Conservation (phyloP, 2,888 invertebrate species). For the Isotomurus palustris region DNA sequence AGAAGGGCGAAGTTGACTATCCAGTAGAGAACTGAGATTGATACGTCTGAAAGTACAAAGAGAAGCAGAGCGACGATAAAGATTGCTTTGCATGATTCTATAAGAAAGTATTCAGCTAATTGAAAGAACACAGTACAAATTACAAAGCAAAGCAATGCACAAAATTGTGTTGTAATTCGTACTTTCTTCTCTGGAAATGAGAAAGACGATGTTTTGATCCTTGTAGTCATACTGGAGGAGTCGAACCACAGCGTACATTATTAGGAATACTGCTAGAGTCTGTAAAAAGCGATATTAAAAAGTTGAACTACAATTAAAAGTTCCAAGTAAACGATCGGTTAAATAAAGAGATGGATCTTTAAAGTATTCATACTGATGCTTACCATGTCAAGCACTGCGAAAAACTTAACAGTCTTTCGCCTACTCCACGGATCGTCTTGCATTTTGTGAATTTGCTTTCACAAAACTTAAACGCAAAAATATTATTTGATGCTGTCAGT, state of each 20-base stretch:
- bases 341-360: neutral
- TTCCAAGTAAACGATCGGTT: neutral
- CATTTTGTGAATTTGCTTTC: conserved; percentile 3
- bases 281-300: conserved; percentile 6
- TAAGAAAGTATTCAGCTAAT: no score
- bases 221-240: conserved; percentile 32
- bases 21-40: conserved; percentile 41
- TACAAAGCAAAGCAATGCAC: neutral
- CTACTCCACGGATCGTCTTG: conserved; percentile 38
- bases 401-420: conserved; percentile 33
- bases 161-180: conserved; percentile 1
- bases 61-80: no score
- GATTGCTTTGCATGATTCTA: no score
- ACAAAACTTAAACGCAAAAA: no score
- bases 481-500: no score
- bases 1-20: conserved; percentile 36
- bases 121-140: neutral
- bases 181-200: conserved; percentile 32
- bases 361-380: conserved; percentile 1
- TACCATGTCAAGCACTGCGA: conserved; percentile 39
- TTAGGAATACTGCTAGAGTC: conserved; percentile 35
- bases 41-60: conserved; percentile 14
- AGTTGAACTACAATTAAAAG: neutral
- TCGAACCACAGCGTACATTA: conserved; percentile 36
- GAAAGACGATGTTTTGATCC: conserved; percentile 34